A percentile compares a stretch with the other conserved stretches of the same genome.
These are phyloP conservation scores for Gonatopus flavifemur DNA, from an alignment of 1,140 invertebrate genomes.

Conservation along the genomic window DNA sequence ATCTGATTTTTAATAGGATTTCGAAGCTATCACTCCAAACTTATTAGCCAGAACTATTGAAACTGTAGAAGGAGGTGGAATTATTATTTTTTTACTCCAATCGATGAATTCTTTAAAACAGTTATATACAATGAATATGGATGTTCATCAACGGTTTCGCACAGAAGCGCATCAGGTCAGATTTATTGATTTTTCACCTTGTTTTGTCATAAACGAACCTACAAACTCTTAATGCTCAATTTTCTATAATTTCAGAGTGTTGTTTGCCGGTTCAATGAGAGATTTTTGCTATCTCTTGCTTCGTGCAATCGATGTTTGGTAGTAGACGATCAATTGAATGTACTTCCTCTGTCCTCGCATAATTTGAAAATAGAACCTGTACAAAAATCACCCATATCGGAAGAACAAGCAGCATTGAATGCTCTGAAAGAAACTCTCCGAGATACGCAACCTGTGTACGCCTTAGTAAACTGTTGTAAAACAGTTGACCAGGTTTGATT, in stretches of 20 bases:
- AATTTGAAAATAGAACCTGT: conserved; percentile 77
- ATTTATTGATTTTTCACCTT: conserved; percentile 1
- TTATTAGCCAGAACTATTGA: conserved; percentile 95
- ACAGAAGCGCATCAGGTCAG: conserved; percentile 85
- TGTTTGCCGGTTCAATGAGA: conserved; percentile 94
- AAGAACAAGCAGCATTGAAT: conserved; percentile 65
- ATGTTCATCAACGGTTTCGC: conserved; percentile 91
- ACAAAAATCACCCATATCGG: conserved; percentile 52
- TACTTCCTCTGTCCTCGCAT: conserved; percentile 91
- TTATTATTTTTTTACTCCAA: conserved; percentile 87
- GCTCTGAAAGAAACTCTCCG: conserved; percentile 75
- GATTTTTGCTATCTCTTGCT: conserved; percentile 89
- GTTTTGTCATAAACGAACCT: too few species aligned
- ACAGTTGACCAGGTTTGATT: conserved; percentile 84
- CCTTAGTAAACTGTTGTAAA: conserved; percentile 87
- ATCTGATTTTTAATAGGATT: conserved; percentile 72
- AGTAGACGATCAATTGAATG: conserved; percentile 89
- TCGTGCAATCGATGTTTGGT: conserved; percentile 88
- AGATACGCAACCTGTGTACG: conserved; percentile 89
- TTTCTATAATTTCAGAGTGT: conserved; percentile 64
- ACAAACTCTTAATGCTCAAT: conserved; percentile 8
- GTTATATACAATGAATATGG: conserved; percentile 96
- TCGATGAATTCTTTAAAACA: conserved; percentile 89
- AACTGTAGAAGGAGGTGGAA: conserved; percentile 97
- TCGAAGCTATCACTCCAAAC: conserved; percentile 99